Percentiles rank a stretch among this genome's conserved stretches.
These are phyloP conservation scores for Epinephelus awoara DNA, from an alignment of 2,797 vertebrate species.

Conservation along the genomic window DNA sequence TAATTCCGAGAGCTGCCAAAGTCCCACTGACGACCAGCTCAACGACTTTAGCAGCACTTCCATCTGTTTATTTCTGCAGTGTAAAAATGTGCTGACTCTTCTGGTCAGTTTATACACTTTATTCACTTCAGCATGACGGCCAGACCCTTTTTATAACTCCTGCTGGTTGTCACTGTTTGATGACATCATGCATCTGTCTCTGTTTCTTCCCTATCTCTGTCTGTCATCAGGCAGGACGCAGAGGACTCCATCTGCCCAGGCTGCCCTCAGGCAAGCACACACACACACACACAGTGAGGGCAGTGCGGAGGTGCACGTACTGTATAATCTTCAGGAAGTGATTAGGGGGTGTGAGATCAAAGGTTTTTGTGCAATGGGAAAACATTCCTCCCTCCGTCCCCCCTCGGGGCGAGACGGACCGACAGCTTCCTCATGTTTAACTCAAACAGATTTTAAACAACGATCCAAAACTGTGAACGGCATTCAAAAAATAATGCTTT, in stretches of 20 bases:
- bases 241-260: conserved; percentile 60
- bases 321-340: conserved; percentile 82
- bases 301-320: conserved; percentile 75
- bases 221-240: conserved; percentile 68
- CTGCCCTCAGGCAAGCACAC: conserved; percentile 51
- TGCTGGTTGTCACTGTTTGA: conserved; percentile 45
- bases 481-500: neutral
- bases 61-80: conserved; percentile 24
- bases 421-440: conserved; percentile 58
- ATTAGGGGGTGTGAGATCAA: conserved; percentile 79
- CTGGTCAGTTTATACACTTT: conserved; percentile 15
- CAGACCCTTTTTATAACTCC: conserved; percentile 40
- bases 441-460: conserved; percentile 6
- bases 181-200: conserved; percentile 71
- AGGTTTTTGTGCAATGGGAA: conserved; percentile 61
- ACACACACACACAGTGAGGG: conserved; percentile 39
- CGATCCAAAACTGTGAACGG: neutral
- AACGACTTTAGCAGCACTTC: conserved; percentile 32
- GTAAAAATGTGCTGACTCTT: conserved; percentile 36
- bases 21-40: neutral
- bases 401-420: conserved; percentile 39
- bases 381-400: conserved; percentile 69
- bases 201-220: conserved; percentile 68
- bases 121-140: neutral
- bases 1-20: conserved; percentile 31